phyloP scores from a whole-genome alignment of 1,140 invertebrate genomes.

The Pantala flavescens region DNA sequence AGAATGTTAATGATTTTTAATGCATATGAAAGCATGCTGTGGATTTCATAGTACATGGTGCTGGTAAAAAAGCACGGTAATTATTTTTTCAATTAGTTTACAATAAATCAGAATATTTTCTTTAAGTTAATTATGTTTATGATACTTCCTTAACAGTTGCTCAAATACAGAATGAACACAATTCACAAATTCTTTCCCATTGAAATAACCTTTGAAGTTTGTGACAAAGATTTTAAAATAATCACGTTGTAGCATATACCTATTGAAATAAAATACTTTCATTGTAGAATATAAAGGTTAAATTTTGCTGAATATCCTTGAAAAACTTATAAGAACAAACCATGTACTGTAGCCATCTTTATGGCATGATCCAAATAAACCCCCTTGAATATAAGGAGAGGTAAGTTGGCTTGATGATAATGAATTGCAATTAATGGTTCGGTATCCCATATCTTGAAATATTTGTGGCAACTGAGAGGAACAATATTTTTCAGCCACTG shows the following conservation, averaged over 20 bases:
- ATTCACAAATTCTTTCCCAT: neutral
- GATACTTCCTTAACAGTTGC: too few relatives aligned
- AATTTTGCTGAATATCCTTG: neutral
- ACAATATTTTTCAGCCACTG: neutral
- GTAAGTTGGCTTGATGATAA: neutral
- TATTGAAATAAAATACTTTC: neutral
- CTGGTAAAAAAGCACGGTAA: too few relatives aligned
- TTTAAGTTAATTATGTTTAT: too few relatives aligned
- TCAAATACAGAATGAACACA: neutral
- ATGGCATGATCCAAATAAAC: neutral
- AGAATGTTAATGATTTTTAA: too few relatives aligned
- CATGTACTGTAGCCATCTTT: neutral
- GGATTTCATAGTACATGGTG: too few relatives aligned
- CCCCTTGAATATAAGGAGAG: neutral
- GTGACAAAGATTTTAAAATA: neutral
- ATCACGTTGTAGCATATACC: neutral
- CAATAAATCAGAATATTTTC: too few relatives aligned
- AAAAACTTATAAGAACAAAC: neutral
- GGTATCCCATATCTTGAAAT: neutral
- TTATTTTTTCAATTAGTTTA: too few relatives aligned
- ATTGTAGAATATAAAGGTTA: neutral
- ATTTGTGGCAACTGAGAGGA: neutral
- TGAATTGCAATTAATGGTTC: neutral
- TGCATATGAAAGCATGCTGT: too few relatives aligned
- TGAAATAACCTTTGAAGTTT: neutral